These are phyloP conservation scores for Elegia similella DNA, from an alignment of 2,888 invertebrate species.

Conservation along the genomic window DNA sequence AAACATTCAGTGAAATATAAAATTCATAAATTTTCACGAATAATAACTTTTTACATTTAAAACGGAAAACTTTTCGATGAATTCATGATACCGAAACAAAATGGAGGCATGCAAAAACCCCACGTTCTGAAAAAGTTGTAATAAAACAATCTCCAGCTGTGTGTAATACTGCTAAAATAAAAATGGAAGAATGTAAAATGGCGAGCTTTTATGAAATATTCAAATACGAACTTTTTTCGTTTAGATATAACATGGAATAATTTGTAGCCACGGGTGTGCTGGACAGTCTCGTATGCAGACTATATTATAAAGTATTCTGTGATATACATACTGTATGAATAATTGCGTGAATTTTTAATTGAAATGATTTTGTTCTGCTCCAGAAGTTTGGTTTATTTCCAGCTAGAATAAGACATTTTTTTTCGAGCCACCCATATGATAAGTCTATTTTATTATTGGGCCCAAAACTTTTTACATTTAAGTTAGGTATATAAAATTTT, in stretches of 20 bases:
- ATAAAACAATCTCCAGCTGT: slow-evolving; percentile 64
- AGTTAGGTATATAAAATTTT: too few species aligned
- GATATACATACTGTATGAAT: background rate
- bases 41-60: slow-evolving; percentile 47
- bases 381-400: too few species aligned
- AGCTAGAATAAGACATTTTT: too few species aligned
- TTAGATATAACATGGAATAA: slow-evolving; percentile 19
- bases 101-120: slow-evolving; percentile 57
- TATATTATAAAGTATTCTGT: background rate
- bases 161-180: slow-evolving; percentile 63
- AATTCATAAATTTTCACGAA: slow-evolving; percentile 34
- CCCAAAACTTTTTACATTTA: too few species aligned
- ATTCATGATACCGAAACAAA: slow-evolving; percentile 63
- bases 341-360: too few species aligned
- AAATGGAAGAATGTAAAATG: slow-evolving; percentile 60
- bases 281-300: background rate
- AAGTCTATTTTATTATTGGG: too few species aligned
- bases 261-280: slow-evolving; percentile 3
- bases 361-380: too few species aligned
- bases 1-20: background rate
- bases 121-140: slow-evolving; percentile 62
- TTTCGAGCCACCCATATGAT: too few species aligned
- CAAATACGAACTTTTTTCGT: slow-evolving; percentile 28
- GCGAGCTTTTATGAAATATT: slow-evolving; percentile 57
- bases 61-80: slow-evolving; percentile 49